These are phyloP conservation scores for Trichogramma evanescens DNA, from an alignment of 2,888 invertebrate genomes.

Conservation along the genomic window DNA sequence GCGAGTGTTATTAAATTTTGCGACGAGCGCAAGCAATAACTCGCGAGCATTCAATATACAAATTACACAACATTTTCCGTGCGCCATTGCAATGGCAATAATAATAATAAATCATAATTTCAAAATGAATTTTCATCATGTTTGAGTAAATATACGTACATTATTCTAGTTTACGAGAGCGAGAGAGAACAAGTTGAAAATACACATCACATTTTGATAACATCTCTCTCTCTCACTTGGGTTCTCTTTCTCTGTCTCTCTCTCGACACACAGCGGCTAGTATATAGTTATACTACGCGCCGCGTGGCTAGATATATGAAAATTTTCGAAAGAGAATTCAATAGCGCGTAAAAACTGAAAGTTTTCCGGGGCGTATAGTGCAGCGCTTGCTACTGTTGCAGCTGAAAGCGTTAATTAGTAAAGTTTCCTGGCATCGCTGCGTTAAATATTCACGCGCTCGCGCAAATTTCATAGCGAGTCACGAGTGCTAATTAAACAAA, in stretches of 20 bases:
- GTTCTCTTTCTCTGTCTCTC: background rate
- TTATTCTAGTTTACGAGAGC: no score
- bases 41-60: no score
- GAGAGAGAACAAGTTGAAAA: no score
- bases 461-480: constrained; percentile 2
- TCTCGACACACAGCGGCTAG: background rate
- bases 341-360: background rate
- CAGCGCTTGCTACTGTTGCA: background rate
- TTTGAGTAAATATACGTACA: no score
- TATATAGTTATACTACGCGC: background rate
- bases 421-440: constrained; percentile 14
- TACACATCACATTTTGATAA: no score
- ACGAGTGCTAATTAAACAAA: constrained; percentile 17
- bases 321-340: background rate
- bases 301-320: background rate
- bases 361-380: background rate
- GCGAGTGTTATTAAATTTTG: no score
- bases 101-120: no score
- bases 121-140: no score
- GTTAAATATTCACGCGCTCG: constrained; percentile 10
- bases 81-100: no score
- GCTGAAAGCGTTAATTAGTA: constrained; percentile 18
- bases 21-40: no score
- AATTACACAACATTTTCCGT: no score
- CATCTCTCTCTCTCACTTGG: background rate